Conservation (phyloP, 2,113 vertebrate species). For the Sylvietta virens region DNA sequence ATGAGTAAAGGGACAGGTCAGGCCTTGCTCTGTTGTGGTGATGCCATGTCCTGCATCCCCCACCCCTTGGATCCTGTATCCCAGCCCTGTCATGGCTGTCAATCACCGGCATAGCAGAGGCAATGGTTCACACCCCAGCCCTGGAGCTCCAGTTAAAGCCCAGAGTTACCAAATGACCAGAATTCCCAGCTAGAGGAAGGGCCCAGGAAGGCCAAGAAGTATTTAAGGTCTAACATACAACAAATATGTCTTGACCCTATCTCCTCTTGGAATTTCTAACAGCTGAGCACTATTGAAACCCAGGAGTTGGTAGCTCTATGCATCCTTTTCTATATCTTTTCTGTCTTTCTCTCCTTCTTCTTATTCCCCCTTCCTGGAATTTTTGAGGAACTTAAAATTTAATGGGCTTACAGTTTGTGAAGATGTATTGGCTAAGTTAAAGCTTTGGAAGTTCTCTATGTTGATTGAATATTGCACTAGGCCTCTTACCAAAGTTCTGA, state of each 20-base stretch:
- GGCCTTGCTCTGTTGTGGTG: not conserved
- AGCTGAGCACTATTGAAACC: not conserved
- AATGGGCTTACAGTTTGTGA: not conserved
- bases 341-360: not conserved
- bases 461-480: not conserved
- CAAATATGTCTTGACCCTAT: rapidly evolving
- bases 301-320: not conserved
- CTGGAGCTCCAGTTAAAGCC: not conserved
- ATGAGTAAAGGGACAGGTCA: not conserved
- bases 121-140: not conserved
- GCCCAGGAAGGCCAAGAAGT: not conserved
- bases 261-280: not conserved
- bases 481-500: not conserved
- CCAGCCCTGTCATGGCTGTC: not conserved
- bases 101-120: rapidly evolving
- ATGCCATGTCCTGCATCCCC: not conserved
- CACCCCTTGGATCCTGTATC: not conserved
- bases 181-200: not conserved
- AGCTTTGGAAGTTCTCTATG: not conserved
- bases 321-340: not conserved
- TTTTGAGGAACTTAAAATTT: not conserved
- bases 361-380: not conserved
- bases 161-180: not conserved
- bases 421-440: not conserved
- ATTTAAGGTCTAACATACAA: rapidly evolving